Percentiles rank a stretch among this genome's conserved stretches.
Conservation (phyloP, 2,113 vertebrate genomes). For the Malurus melanocephalus region DNA sequence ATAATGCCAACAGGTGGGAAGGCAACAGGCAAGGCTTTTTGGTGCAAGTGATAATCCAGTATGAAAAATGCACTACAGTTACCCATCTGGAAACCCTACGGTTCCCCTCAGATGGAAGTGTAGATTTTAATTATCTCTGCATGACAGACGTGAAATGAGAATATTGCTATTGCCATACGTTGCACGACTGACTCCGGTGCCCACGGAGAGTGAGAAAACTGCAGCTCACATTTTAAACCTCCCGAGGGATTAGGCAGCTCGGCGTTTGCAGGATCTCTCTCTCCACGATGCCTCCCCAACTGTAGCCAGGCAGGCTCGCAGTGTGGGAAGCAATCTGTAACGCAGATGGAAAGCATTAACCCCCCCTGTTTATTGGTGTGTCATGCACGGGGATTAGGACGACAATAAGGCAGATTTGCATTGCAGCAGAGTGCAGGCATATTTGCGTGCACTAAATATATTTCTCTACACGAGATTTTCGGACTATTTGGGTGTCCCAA, state of each 20-base stretch:
- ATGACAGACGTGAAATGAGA: conserved; percentile 23
- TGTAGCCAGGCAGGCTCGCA: background rate
- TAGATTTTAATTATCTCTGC: conserved; percentile 32
- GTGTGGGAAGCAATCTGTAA: conserved; percentile 52
- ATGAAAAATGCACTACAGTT: background rate
- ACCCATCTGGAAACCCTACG: background rate
- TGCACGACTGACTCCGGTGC: background rate
- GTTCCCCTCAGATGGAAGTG: conserved; percentile 11
- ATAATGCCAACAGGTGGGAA: conserved; percentile 22
- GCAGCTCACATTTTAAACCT: conserved; percentile 18
- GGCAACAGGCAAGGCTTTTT: conserved; percentile 20
- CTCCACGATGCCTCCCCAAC: background rate
- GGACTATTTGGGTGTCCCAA: conserved; percentile 22
- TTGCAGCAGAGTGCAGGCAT: conserved; percentile 38
- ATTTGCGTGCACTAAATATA: background rate
- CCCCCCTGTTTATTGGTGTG: conserved; percentile 32
- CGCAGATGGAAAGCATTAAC: conserved; percentile 43
- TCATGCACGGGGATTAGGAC: conserved; percentile 41
- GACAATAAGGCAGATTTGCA: conserved; percentile 32
- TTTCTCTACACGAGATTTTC: background rate
- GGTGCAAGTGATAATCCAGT: conserved; percentile 4
- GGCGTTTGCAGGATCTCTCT: background rate
- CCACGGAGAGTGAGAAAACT: conserved; percentile 10
- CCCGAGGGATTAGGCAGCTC: background rate
- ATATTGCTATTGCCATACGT: background rate